Conservation (phyloP, 2,113 vertebrate genomes). For the Steatornis caripensis region DNA sequence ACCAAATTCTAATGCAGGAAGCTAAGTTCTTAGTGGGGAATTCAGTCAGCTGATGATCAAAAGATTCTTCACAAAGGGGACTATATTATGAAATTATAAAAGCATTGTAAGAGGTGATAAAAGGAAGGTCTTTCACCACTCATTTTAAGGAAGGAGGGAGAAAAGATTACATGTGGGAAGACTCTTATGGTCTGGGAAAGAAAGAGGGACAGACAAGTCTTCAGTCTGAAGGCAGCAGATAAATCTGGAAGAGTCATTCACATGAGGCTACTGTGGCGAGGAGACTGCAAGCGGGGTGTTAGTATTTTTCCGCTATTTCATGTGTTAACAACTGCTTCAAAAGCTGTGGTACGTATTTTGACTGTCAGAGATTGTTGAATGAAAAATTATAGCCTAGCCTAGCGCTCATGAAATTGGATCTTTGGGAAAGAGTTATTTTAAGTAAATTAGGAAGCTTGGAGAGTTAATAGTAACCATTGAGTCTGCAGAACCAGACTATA, state of each 20-base stretch:
- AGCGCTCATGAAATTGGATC: not conserved
- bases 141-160: not conserved
- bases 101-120: not conserved
- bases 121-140: not conserved
- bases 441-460: not conserved
- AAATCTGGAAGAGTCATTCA: not conserved
- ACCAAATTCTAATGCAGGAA: not conserved
- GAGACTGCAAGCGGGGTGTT: not conserved
- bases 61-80: not conserved
- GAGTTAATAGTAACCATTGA: not conserved
- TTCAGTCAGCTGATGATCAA: not conserved
- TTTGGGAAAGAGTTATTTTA: not conserved
- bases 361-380: not conserved
- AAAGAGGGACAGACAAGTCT: not conserved
- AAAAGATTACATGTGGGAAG: not conserved
- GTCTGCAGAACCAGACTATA: not conserved
- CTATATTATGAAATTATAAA: not conserved
- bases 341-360: fast-evolving
- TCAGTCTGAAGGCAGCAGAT: not conserved
- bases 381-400: not conserved
- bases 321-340: not conserved
- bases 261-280: not conserved
- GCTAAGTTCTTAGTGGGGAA: not conserved
- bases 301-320: not conserved
- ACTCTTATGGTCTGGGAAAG: not conserved